A percentile compares a stretch with the other conserved stretches of the same genome.
Evolutionary conservation across 2,888 invertebrate genomes (phyloP).

Genomic region (Clivina fossor): DNA sequence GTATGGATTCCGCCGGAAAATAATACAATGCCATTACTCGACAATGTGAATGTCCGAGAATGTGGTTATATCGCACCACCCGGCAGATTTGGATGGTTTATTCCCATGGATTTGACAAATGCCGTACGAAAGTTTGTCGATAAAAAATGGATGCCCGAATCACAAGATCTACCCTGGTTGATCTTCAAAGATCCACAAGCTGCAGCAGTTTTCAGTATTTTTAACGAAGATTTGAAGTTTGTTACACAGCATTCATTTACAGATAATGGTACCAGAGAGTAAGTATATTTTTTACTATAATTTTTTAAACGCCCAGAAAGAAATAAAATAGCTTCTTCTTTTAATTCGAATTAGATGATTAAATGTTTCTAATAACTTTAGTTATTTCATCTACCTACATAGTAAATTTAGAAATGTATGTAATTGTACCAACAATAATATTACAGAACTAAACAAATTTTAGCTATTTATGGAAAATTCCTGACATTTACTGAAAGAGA

Average conservation of each 20-base stretch:
- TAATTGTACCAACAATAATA: no score
- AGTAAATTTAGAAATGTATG: no score
- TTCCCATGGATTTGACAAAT: conserved; percentile 54
- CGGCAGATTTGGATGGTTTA: conserved; percentile 68
- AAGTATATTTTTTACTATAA: conserved; percentile 36
- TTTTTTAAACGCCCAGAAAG: no score
- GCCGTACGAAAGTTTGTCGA: conserved; percentile 42
- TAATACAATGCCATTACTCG: conserved; percentile 55
- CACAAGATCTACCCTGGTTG: conserved; percentile 56
- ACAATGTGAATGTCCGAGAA: conserved; percentile 52
- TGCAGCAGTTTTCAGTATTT: conserved; percentile 56
- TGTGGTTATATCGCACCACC: conserved; percentile 59
- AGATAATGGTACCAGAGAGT: conserved; percentile 44
- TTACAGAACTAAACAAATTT: no score
- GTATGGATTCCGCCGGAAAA: conserved; percentile 68
- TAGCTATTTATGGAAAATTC: no score
- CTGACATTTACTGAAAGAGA: no score
- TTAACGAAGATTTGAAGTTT: conserved; percentile 45
- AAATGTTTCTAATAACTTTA: no score
- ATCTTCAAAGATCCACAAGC: conserved; percentile 55
- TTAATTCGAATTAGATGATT: no score
- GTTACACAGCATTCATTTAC: conserved; percentile 47
- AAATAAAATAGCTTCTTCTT: no score
- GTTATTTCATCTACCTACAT: no score
- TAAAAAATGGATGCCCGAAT: conserved; percentile 45